phyloP scores from a whole-genome alignment of 1,140 invertebrate genomes.

The Lepidurus packardi region DNA sequence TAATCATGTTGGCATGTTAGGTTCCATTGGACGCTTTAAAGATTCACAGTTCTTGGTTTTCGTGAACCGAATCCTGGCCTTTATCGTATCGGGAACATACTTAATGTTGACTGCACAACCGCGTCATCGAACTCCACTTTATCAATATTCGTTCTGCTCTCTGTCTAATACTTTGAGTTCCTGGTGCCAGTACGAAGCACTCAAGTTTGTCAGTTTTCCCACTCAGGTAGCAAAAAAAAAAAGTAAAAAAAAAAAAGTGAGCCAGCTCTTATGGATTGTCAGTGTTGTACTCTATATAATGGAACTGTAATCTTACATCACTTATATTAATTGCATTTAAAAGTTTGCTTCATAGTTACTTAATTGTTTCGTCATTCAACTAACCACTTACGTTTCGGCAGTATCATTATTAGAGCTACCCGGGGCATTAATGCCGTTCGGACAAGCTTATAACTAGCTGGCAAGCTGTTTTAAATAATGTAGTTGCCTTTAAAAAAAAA shows the following conservation, averaged over 20 bases:
- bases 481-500: too few species aligned
- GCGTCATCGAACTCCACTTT: slow-evolving; percentile 77
- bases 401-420: not conserved
- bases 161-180: slow-evolving; percentile 97
- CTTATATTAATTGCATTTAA: too few species aligned
- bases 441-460: too few species aligned
- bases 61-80: slow-evolving; percentile 82
- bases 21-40: slow-evolving; percentile 56
- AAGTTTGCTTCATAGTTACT: not conserved
- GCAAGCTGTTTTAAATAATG: too few species aligned
- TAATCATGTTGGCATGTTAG: not conserved
- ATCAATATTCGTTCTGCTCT: slow-evolving; percentile 94
- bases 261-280: too few species aligned
- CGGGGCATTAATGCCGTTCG: too few species aligned
- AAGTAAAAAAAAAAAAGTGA: too few species aligned
- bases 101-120: slow-evolving; percentile 50
- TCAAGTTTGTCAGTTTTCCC: slow-evolving; percentile 97
- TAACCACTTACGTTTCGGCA: not conserved
- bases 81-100: slow-evolving; percentile 62
- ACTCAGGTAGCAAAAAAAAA: slow-evolving; percentile 63
- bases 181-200: slow-evolving; percentile 98
- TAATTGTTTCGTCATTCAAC: not conserved
- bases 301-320: too few species aligned
- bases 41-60: slow-evolving; percentile 95
- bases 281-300: too few species aligned